Conservation (phyloP, 2,797 vertebrate genomes). For the Lagodon rhomboides region DNA sequence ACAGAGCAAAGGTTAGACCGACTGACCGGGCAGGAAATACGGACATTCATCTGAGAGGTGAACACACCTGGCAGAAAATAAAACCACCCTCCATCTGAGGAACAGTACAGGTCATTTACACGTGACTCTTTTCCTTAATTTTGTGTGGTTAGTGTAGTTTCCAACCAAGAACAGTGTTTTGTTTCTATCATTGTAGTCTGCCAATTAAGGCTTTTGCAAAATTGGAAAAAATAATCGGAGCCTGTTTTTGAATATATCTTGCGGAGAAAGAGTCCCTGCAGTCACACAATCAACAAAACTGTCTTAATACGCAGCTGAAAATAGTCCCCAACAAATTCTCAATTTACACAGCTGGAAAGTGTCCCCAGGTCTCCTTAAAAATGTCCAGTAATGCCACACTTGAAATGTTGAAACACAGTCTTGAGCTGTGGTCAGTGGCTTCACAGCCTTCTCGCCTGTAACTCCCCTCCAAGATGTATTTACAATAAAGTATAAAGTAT, state of each 20-base stretch:
- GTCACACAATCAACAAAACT: background rate
- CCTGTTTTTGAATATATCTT: background rate
- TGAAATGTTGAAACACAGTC: no score
- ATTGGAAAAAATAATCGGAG: background rate
- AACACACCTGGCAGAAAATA: slow-evolving; percentile 61
- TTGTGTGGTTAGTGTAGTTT: background rate
- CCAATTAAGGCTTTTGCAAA: background rate
- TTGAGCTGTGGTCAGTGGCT: no score
- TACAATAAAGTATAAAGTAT: background rate
- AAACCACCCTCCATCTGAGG: background rate
- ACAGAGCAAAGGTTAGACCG: slow-evolving; percentile 67
- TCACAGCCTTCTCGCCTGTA: no score
- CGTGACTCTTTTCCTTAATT: background rate
- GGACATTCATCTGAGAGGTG: slow-evolving; percentile 15
- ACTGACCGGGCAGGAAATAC: slow-evolving; percentile 39
- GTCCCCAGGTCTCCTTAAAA: no score
- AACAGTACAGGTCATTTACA: slow-evolving; percentile 17
- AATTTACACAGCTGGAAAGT: background rate
- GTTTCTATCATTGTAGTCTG: background rate
- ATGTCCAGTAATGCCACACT: no score
- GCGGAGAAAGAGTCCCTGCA: background rate
- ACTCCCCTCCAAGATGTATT: background rate
- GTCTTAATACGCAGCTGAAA: background rate
- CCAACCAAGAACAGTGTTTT: background rate
- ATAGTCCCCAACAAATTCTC: background rate